Base-by-base conservation (phyloP, 1,140 invertebrate genomes). In the Drosophila lowei region DNA sequence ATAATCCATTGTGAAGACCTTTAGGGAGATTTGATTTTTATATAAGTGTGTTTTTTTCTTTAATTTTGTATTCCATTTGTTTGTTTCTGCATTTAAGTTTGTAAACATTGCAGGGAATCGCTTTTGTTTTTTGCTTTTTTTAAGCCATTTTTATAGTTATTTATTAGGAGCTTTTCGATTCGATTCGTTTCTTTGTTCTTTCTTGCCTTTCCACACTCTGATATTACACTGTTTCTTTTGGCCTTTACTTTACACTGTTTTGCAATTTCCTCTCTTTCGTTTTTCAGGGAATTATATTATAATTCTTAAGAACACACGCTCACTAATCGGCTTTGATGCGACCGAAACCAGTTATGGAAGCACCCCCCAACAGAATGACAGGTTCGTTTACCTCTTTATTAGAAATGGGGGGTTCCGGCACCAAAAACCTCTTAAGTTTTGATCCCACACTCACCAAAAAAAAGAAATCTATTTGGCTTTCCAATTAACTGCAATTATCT, bases 401-500 rank as follows among this genome's bases (percentile, higher is more conserved):
- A 6, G 4, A 38, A 13, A 13, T 38, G 3, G 1, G 34, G 34
- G 34, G 34, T 25, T 25, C 23, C 9, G 30, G 30, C 30, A 34
- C 30, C 30, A 34, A 3, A 11, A 34, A 34, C 30, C 30, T 11
- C 30, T 34, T 11, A 3, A 34, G 8, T 53, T 53, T 53, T 43
- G 8, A 57, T 18, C 21, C 68, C 16, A 42, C 50, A 68, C 63
- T 57, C 30, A 68, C 66, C 64, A 11, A 11, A 16, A 49, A 43
- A 43, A 30, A 28, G 3, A 25, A 25, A 53, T 68, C 66, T 68
- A 70, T 49, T 55, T 56, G 41, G 43, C 23, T 11, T 74, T 44
- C 23, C 11, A 59, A 73, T 74, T 50, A 55, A 50, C 63, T 75
- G 56, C 43, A 72, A 78, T 64, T 57, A 56, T 65, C 62, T 58